phyloP scores from a whole-genome alignment of 1,140 invertebrate species.

The Argopecten irradians region DNA sequence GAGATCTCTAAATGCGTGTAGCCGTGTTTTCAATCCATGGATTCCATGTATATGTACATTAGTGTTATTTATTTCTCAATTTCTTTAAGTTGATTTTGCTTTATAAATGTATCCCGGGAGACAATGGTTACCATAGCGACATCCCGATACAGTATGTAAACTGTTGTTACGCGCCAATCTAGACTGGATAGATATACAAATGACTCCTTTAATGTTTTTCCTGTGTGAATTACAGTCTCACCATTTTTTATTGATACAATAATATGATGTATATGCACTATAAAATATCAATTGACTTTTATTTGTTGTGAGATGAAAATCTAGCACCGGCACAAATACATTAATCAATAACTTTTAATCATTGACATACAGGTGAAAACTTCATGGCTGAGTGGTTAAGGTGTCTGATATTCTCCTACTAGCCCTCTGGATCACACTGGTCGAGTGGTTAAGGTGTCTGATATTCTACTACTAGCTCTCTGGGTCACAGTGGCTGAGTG shows the following conservation, averaged over 20 bases:
- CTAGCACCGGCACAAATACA: not conserved
- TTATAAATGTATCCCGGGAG: not conserved
- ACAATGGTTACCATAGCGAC: not conserved
- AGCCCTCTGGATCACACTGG: no score
- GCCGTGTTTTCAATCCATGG: not conserved
- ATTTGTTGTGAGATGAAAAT: not conserved
- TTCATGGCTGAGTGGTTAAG: no score
- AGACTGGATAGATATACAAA: not conserved
- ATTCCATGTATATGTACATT: not conserved
- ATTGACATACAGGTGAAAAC: no score
- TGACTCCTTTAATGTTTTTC: not conserved
- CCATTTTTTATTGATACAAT: not conserved
- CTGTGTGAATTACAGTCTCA: not conserved
- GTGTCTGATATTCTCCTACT: no score
- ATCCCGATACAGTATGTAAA: not conserved
- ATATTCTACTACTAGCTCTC: no score
- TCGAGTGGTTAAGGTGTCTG: no score
- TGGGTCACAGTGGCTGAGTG: no score
- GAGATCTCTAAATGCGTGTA: not conserved
- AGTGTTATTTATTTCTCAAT: not conserved
- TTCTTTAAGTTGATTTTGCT: slow-evolving; percentile 12
- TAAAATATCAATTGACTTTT: not conserved
- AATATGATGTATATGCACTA: not conserved
- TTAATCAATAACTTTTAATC: not conserved
- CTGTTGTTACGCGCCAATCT: not conserved